Percentiles rank a stretch among this genome's conserved stretches.
Conservation (phyloP, 2,113 vertebrate species). For the Oenanthe oenanthe region DNA sequence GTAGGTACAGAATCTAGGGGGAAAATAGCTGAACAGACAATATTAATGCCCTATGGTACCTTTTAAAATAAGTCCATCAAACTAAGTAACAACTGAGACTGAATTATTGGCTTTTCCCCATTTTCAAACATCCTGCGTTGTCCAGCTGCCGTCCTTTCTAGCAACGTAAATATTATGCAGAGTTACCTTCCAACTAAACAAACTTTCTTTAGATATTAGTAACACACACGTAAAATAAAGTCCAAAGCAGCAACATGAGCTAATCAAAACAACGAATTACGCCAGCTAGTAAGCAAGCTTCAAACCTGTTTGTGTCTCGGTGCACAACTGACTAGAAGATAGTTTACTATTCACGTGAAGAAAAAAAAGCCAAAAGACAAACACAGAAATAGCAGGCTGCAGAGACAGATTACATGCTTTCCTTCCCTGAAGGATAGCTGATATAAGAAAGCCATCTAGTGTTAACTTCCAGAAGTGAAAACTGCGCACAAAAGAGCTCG, state of each 20-base stretch:
- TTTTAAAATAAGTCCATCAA: background rate
- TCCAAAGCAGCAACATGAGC: background rate
- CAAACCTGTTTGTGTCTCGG: background rate
- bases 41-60: background rate
- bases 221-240: background rate
- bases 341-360: background rate
- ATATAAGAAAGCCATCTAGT: constrained; percentile 83
- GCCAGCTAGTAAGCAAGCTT: background rate
- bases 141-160: background rate
- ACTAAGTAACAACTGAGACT: background rate
- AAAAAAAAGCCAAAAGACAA: background rate
- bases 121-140: constrained; percentile 2
- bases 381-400: constrained; percentile 21
- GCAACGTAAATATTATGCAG: constrained; percentile 19
- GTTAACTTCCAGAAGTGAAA: constrained; percentile 75
- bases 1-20: background rate
- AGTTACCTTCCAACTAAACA: constrained; percentile 1
- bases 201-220: background rate
- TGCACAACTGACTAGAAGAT: background rate
- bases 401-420: background rate
- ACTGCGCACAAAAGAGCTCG: constrained; percentile 73
- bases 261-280: background rate
- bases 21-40: background rate
- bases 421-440: constrained; percentile 52
- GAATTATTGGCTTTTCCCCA: background rate